These are phyloP conservation scores for Hydraecia micacea DNA, from an alignment of 2,888 invertebrate genomes.

Conservation along the genomic window DNA sequence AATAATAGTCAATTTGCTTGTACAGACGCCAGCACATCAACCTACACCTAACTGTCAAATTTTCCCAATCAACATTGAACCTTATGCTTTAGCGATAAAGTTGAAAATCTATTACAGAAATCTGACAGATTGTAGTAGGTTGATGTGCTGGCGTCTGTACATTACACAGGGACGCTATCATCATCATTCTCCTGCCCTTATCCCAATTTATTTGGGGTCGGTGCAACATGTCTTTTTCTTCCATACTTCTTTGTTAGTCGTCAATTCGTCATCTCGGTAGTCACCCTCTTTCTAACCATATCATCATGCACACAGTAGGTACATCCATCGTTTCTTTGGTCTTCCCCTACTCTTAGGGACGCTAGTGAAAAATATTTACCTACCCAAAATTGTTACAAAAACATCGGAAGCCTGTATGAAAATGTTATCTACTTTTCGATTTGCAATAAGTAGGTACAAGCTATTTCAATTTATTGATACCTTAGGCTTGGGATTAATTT, in stretches of 20 bases:
- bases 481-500: constrained; percentile 44
- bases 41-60: too few relatives aligned
- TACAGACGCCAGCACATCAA: too few relatives aligned
- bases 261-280: background rate
- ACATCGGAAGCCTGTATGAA: background rate
- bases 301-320: too few relatives aligned
- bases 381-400: constrained; percentile 4
- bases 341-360: background rate
- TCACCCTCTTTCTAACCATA: background rate
- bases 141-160: too few relatives aligned
- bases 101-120: too few relatives aligned
- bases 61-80: too few relatives aligned
- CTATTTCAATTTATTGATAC: constrained; percentile 33
- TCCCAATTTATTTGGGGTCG: background rate
- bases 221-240: background rate
- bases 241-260: background rate
- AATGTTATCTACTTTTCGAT: constrained; percentile 21
- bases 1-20: constrained; percentile 2
- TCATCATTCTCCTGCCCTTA: background rate
- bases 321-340: background rate
- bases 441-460: constrained; percentile 21
- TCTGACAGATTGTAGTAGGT: too few relatives aligned
- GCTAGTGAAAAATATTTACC: constrained; percentile 20
- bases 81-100: too few relatives aligned
- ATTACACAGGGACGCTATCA: background rate